Evolutionary conservation across 2,113 vertebrate genomes (phyloP).

Genomic region (Spermophilus dauricus): DNA sequence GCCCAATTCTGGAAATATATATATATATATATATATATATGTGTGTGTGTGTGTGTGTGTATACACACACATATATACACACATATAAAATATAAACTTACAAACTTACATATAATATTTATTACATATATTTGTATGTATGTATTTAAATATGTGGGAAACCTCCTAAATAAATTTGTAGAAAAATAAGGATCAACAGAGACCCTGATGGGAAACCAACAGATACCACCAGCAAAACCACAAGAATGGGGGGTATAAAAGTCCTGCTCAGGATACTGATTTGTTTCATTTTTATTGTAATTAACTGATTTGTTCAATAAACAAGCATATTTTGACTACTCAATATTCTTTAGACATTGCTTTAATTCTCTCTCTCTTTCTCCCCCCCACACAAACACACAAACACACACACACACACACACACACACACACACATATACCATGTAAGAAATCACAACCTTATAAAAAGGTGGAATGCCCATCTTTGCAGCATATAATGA

Average conservation of each 20-base stretch:
- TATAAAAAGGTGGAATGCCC: neutral
- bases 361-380: neutral
- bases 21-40: no score
- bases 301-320: neutral
- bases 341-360: neutral
- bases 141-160: neutral
- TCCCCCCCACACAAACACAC: no score
- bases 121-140: no score
- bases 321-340: neutral
- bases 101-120: no score
- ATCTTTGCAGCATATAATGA: neutral
- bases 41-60: no score
- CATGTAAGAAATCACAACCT: neutral
- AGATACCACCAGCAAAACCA: neutral
- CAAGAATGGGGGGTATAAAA: neutral
- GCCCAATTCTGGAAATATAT: no score
- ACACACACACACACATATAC: neutral
- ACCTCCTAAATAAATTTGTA: neutral
- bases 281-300: conserved; percentile 20
- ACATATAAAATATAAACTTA: no score
- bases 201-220: neutral
- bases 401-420: neutral
- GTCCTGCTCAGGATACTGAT: neutral
- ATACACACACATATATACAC: no score
- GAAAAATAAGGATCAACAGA: neutral